These are phyloP conservation scores for Gouania willdenowi DNA, from an alignment of 2,797 vertebrate genomes.

Conservation along the genomic window DNA sequence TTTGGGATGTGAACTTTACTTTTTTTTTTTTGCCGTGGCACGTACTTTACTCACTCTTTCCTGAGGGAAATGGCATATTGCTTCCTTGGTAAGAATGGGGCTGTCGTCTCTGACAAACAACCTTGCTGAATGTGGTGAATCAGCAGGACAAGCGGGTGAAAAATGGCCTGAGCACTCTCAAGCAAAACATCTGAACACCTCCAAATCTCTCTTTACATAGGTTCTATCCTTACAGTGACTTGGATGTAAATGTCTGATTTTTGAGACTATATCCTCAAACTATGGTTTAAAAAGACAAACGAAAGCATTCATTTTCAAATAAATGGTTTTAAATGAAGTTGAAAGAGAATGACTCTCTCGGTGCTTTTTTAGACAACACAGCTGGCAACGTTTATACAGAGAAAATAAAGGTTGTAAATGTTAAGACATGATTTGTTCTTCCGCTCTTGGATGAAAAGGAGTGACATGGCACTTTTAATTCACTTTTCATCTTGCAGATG, in stretches of 20 bases:
- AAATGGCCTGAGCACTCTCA: conserved; percentile 37
- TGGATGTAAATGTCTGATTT: conserved; percentile 2
- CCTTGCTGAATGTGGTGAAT: conserved; percentile 51
- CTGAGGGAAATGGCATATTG: conserved; percentile 42
- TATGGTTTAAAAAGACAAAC: no score
- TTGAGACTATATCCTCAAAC: no score
- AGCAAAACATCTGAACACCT: conserved; percentile 23
- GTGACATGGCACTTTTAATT: conserved; percentile 68
- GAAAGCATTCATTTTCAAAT: no score
- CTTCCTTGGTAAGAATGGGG: conserved; percentile 37
- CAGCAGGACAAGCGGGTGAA: conserved; percentile 49
- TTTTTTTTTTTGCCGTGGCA: conserved; percentile 16
- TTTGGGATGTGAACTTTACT: conserved; percentile 27
- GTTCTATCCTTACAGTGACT: conserved; percentile 4
- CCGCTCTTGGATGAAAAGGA: conserved; percentile 48
- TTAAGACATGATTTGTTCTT: conserved; percentile 56
- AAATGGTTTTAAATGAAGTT: conserved; percentile 8
- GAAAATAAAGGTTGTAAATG: conserved; percentile 60
- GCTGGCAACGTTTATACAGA: conserved; percentile 42
- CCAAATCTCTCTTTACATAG: conserved; percentile 7
- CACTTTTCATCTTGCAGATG: conserved; percentile 58
- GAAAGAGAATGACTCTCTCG: conserved; percentile 1
- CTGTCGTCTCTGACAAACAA: conserved; percentile 58
- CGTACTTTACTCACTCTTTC: conserved; percentile 16
- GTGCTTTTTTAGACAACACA: conserved; percentile 19